Evolutionary conservation across 1,140 invertebrate species (phyloP), one percentile per base, ranked within the genome.

Genomic region (Drosophila setifemur): DNA sequence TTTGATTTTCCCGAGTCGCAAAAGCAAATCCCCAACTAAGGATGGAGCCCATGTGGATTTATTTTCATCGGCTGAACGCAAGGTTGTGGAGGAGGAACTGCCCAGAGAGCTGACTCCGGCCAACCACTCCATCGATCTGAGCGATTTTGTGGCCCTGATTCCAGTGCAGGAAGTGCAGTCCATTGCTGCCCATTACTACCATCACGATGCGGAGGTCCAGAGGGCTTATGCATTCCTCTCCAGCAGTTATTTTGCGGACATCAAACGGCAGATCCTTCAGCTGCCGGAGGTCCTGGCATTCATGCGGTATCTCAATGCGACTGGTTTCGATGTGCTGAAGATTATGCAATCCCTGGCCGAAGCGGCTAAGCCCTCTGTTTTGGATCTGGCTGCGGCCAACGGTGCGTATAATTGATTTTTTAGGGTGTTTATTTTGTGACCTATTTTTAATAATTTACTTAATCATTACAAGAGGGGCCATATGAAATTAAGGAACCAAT

Each of bases 151-250:
- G 29, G 63, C 82, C 0, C 31, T 90, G 35, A 85, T 90, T 47
- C 82, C 88, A 0, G 40, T 35, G 11, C 48, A 26, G 0, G 71
- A 87, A 40, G 78, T 90, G 3, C 71, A 85, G 47, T 19, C 70
- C 19, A 73, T 90, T 39, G 73, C 57, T 11, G 47, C 47, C 35
- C 75, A 74, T 28, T 90, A 88, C 29, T 89, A 90, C 53, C 72
- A 61, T n/a, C 64, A 88, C 7, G 88, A 90, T 48, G 48, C 54
- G 16, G 85, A 89, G 49, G 87, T 90, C 19, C 82, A 88, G 26
- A 61, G 78, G 4, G 88, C 73, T 5, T 85, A 78, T 9, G 50
- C 68, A 16, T 89, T 74, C 31, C 55, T 90, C 3, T 57, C 39
- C 48, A 85, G 75, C 47, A 35, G 37, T 9, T 49, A 67, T 18